These are phyloP conservation scores for Ceyx melanurus DNA, from an alignment of 2,113 vertebrate species.

Conservation along the genomic window DNA sequence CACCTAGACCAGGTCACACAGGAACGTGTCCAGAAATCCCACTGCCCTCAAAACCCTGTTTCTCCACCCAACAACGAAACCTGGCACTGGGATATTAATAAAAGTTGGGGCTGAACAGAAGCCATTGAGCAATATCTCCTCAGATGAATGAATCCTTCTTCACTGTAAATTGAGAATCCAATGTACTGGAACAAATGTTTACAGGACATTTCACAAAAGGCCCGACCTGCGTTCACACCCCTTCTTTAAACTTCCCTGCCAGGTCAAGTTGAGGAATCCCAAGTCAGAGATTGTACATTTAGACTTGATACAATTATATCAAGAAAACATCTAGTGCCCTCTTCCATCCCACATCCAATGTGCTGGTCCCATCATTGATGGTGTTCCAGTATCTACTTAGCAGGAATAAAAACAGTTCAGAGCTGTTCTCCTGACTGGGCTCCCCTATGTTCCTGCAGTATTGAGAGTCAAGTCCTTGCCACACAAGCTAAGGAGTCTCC, in stretches of 20 bases:
- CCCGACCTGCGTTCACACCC: neutral
- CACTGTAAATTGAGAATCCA: conserved; percentile 49
- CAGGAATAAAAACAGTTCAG: neutral
- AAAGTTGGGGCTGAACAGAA: neutral
- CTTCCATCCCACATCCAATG: neutral
- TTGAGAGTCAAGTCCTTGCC: neutral
- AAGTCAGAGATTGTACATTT: neutral
- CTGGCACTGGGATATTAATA: neutral
- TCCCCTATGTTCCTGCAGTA: neutral
- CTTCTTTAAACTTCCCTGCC: neutral
- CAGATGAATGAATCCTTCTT: conserved; percentile 41
- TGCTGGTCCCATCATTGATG: neutral
- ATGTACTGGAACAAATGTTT: conserved; percentile 41
- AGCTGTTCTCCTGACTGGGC: neutral
- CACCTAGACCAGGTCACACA: too few relatives aligned
- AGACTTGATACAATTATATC: neutral
- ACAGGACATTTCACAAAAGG: conserved; percentile 19
- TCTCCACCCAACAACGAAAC: neutral
- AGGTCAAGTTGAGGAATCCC: neutral
- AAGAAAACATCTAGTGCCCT: neutral
- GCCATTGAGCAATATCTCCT: conserved; percentile 29
- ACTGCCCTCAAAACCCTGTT: too few relatives aligned
- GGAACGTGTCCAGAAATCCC: too few relatives aligned
- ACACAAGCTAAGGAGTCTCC: accelerated
- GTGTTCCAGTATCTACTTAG: neutral